These are phyloP conservation scores for Rhinoderma darwinii DNA, from an alignment of 2,113 vertebrate species.

Conservation along the genomic window DNA sequence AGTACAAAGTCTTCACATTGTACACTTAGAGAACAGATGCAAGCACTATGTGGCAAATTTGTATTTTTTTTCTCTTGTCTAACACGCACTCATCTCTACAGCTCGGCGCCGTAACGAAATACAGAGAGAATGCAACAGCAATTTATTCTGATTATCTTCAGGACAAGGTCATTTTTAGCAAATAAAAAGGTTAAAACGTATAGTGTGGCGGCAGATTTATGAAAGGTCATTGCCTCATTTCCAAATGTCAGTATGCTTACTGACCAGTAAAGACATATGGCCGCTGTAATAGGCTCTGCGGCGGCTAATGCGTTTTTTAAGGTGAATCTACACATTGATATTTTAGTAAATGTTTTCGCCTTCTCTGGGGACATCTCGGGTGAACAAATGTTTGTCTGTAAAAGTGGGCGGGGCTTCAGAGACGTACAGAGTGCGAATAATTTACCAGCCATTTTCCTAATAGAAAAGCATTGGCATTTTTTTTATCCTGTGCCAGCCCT, in stretches of 20 bases:
- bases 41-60: neutral
- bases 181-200: conserved; percentile 48
- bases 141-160: conserved; percentile 23
- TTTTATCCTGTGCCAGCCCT: too few relatives aligned
- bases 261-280: conserved; percentile 42
- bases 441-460: too few relatives aligned
- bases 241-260: conserved; percentile 47
- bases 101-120: too few relatives aligned
- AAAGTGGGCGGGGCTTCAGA: too few relatives aligned
- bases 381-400: too few relatives aligned
- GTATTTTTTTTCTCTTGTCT: neutral
- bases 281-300: conserved; percentile 1
- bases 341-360: conserved; percentile 37
- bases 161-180: conserved; percentile 41
- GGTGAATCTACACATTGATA: conserved; percentile 24
- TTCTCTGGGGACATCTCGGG: neutral
- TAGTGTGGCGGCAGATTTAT: conserved; percentile 25
- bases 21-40: neutral
- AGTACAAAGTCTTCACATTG: neutral
- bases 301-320: conserved; percentile 24
- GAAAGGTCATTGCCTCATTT: conserved; percentile 48
- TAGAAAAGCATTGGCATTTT: too few relatives aligned
- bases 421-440: too few relatives aligned
- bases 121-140: neutral
- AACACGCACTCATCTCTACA: neutral